Evolutionary conservation across 2,888 invertebrate genomes (phyloP).

Genomic region (Cryptocephalus primarius): DNA sequence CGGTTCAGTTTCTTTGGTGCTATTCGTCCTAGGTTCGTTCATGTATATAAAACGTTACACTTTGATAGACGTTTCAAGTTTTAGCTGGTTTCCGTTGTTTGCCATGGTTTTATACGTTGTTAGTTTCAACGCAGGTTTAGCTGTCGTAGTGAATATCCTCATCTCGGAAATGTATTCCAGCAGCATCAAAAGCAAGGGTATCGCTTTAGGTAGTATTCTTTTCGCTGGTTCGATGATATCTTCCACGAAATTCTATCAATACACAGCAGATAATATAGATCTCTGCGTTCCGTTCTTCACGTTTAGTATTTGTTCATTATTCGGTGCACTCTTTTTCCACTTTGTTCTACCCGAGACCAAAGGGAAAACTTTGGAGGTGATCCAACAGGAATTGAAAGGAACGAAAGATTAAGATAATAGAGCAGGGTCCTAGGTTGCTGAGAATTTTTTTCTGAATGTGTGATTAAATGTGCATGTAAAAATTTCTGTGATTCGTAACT

Average conservation of each 20-base stretch:
- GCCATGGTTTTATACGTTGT: slow-evolving; percentile 23
- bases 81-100: slow-evolving; percentile 22
- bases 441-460: too few species aligned
- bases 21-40: slow-evolving; percentile 21
- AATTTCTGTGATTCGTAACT: too few species aligned
- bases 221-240: slow-evolving; percentile 18
- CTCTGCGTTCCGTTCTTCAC: slow-evolving; percentile 23
- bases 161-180: slow-evolving; percentile 27
- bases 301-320: slow-evolving; percentile 19
- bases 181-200: slow-evolving; percentile 24
- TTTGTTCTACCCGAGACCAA: slow-evolving; percentile 27
- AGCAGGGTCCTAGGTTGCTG: too few species aligned
- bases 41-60: slow-evolving; percentile 19
- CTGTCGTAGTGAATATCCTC: slow-evolving; percentile 19
- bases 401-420: background rate
- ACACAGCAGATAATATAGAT: slow-evolving; percentile 20
- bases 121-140: slow-evolving; percentile 21
- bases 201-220: slow-evolving; percentile 18
- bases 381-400: slow-evolving; percentile 21
- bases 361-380: slow-evolving; percentile 22
- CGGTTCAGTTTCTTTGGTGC: slow-evolving; percentile 15
- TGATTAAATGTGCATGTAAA: too few species aligned
- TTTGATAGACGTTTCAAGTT: slow-evolving; percentile 12
- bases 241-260: slow-evolving; percentile 24
- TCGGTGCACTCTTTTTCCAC: slow-evolving; percentile 21